Percentiles rank a stretch among this genome's conserved stretches.
Evolutionary conservation across 2,888 invertebrate species (phyloP).

Genomic region (Smittia sp.): DNA sequence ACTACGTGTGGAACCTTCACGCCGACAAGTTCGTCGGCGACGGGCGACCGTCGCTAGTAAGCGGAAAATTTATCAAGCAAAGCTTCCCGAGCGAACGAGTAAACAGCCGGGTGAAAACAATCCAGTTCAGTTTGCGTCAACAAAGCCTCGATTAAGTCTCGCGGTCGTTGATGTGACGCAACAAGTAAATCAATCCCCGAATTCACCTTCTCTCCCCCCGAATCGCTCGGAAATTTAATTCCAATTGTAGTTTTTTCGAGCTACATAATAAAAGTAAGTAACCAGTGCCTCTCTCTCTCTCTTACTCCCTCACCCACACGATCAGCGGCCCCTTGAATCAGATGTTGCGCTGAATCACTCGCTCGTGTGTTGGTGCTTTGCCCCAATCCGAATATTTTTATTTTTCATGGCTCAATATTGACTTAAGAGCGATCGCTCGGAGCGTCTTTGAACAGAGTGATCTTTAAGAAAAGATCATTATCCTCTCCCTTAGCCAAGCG

Average conservation of each 20-base stretch:
- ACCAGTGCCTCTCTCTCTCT: background rate
- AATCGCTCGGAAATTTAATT: background rate
- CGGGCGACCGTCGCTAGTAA: too few relatives aligned
- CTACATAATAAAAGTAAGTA: conserved; percentile 30
- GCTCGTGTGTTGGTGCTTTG: background rate
- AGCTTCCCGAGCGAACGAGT: too few relatives aligned
- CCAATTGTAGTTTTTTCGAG: background rate
- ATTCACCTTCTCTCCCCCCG: background rate
- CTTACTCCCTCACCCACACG: background rate
- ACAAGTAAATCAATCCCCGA: background rate
- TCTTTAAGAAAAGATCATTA: background rate
- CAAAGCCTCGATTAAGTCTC: too few relatives aligned
- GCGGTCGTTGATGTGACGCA: too few relatives aligned
- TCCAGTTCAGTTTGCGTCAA: too few relatives aligned
- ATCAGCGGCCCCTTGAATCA: background rate
- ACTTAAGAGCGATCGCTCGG: background rate
- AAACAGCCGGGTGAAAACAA: too few relatives aligned
- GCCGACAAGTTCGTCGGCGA: too few relatives aligned
- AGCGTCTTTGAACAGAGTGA: background rate
- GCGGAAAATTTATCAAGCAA: too few relatives aligned
- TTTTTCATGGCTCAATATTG: conserved; percentile 4
- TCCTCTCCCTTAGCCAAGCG: too few relatives aligned
- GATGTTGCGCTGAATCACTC: background rate
- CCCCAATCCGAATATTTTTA: background rate
- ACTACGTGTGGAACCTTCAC: too few relatives aligned